phyloP scores from a whole-genome alignment of 1,140 invertebrate species.

The Drosophila lowei region DNA sequence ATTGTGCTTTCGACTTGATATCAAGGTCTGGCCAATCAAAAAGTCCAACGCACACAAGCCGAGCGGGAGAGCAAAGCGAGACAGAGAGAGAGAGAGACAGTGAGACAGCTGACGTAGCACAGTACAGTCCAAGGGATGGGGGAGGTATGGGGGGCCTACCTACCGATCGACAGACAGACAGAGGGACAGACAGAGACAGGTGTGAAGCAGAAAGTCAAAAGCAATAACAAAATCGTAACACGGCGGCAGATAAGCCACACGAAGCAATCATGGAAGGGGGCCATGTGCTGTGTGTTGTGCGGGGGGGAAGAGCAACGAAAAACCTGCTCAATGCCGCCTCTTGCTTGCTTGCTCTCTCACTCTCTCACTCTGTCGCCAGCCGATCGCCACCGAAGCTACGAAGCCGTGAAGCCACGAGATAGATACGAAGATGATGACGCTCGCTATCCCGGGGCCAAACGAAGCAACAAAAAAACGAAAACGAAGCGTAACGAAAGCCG shows the following conservation, averaged over 20 bases:
- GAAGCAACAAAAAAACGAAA: too few species aligned
- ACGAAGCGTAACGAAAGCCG: slow-evolving; percentile 17
- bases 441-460: too few species aligned
- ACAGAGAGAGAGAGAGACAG: slow-evolving; percentile 9
- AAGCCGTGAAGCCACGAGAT: neutral
- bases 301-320: slow-evolving; percentile 13
- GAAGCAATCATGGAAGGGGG: neutral
- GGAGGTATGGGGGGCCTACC: neutral
- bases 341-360: slow-evolving; percentile 48
- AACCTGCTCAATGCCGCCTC: slow-evolving; percentile 53
- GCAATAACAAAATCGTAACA: slow-evolving; percentile 72
- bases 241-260: slow-evolving; percentile 57
- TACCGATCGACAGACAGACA: slow-evolving; percentile 16
- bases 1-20: slow-evolving; percentile 39
- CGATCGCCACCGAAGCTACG: slow-evolving; percentile 26
- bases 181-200: slow-evolving; percentile 42
- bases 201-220: slow-evolving; percentile 62
- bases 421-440: too few species aligned
- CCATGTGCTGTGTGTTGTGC: neutral
- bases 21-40: slow-evolving; percentile 81
- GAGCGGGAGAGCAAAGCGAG: slow-evolving; percentile 23
- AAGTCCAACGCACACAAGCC: slow-evolving; percentile 61
- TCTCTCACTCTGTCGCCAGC: slow-evolving; percentile 32
- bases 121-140: too few species aligned
- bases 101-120: neutral